Base-by-base conservation (phyloP, 1,140 invertebrate genomes). In the Cardiocondyla obscurior region DNA sequence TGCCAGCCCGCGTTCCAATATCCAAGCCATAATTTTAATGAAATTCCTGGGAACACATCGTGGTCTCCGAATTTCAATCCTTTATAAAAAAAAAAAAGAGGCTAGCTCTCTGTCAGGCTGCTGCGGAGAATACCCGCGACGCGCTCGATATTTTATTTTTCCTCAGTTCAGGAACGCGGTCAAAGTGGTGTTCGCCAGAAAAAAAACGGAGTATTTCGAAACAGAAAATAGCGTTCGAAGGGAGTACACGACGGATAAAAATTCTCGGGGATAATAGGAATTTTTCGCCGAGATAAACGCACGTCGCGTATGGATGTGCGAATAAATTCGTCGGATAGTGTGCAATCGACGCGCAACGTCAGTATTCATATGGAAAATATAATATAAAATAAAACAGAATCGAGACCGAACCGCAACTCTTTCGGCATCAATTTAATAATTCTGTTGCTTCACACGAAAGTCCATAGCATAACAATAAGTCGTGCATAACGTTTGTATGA, bases 1-100 rank as follows among this genome's bases (percentile, higher is more conserved):
- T 53, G 49, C 19, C 58, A 44, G 7, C 5, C 36, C 62, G 82
- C 83, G 84, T 85, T 86, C 87, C 90, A 91, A 91, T 92, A 90
- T 90, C 87, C 82, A 69, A 90, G 90, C 90, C 86, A 89, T 92
- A 92, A 91, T 90, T 90, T 91, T 92, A 92, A 92, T 92, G 91
- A 92, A 92, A 92, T 92, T 92, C 91, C 90, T 83, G 51, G 39
- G 44, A 58, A 73, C 86, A 76, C 84, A 60, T 81, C 64, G 87
- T 86, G 69, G 82, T 87, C 87, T 88, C 69, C 83, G 89, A 90
- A 90, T 91, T 90, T 91, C 89, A 90, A 90, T 90, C 65, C 85
- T 85, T 88, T 83, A 88, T 83, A 83, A 88, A 88, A 85, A 88
- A 51, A 51, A 49, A 87, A 60, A 60, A 88, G 79, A 30, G 87